A percentile compares a stretch with the other conserved stretches of the same genome.
phyloP scores from a whole-genome alignment of 1,140 invertebrate species.

The Araneus ventricosus region DNA sequence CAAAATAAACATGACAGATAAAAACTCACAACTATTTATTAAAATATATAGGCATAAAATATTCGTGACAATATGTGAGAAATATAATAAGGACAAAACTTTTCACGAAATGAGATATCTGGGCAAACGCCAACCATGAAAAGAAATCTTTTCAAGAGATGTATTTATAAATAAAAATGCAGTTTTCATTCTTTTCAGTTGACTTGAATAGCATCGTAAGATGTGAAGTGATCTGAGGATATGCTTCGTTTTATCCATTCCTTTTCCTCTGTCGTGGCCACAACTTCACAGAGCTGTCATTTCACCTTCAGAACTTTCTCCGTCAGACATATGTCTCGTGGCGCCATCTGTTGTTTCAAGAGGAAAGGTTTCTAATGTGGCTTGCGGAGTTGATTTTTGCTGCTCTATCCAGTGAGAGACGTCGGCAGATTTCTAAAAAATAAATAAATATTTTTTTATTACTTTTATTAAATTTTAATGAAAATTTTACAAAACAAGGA shows the following conservation, averaged over 20 bases:
- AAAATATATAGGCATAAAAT: neutral
- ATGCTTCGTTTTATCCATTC: neutral
- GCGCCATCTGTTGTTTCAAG: constrained; percentile 45
- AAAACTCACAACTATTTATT: neutral
- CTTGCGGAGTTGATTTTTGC: constrained; percentile 1
- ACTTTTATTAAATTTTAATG: too few species aligned
- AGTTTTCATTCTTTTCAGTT: neutral
- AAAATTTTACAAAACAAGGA: too few species aligned
- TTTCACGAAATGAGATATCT: neutral
- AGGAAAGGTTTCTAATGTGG: constrained; percentile 9
- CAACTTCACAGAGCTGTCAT: constrained; percentile 38
- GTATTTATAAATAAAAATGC: constrained; percentile 19
- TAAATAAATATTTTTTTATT: neutral
- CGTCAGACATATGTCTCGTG: neutral
- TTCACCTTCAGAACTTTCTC: constrained; percentile 46
- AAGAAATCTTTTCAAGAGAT: neutral
- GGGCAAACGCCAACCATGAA: neutral
- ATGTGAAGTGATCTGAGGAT: neutral
- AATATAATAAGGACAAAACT: neutral
- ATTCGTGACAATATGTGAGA: neutral
- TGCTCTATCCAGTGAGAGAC: constrained; percentile 63
- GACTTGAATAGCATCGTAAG: neutral
- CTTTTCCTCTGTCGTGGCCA: neutral
- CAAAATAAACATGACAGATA: too few species aligned
- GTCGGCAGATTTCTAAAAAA: constrained; percentile 56